A percentile compares a stretch with the other conserved stretches of the same genome.
These are phyloP conservation scores for Mesitornis unicolor DNA, from an alignment of 2,113 vertebrate species.

Conservation along the genomic window DNA sequence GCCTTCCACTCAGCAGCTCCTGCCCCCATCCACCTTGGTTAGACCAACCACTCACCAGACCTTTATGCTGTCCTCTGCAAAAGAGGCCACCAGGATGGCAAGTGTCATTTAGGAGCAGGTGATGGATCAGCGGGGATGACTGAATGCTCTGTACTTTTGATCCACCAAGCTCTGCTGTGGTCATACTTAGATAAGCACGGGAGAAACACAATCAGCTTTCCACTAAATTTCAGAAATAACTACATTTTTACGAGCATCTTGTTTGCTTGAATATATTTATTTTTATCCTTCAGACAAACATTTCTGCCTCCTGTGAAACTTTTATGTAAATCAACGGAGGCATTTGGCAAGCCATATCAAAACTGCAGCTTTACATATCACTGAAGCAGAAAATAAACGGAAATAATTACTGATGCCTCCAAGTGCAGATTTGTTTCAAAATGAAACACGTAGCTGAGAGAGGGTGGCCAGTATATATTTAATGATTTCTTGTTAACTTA, in stretches of 20 bases:
- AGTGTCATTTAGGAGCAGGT: not conserved
- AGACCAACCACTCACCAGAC: not conserved
- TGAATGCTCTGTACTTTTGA: not conserved
- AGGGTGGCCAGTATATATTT: not conserved
- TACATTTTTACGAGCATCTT: not conserved
- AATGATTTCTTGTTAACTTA: slow-evolving; percentile 11
- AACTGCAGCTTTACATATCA: slow-evolving; percentile 45
- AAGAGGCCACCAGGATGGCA: not conserved
- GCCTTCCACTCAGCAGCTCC: not conserved
- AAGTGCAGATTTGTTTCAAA: slow-evolving; percentile 18
- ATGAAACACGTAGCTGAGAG: not conserved
- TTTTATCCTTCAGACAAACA: slow-evolving; percentile 56
- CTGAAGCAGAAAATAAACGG: slow-evolving; percentile 46
- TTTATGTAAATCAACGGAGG: slow-evolving; percentile 35
- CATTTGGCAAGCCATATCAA: slow-evolving; percentile 48
- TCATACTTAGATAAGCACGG: not conserved
- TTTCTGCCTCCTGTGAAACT: slow-evolving; percentile 43
- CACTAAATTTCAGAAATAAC: not conserved
- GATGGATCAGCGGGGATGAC: not conserved
- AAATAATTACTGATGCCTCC: slow-evolving; percentile 47
- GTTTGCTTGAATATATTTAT: slow-evolving; percentile 44
- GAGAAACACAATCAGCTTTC: not conserved
- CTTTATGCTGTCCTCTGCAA: not conserved
- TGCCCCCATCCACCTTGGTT: not conserved
- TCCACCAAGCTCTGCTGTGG: not conserved